These are phyloP conservation scores for Acinonyx jubatus DNA, from an alignment of 2,113 vertebrate genomes.

Conservation along the genomic window DNA sequence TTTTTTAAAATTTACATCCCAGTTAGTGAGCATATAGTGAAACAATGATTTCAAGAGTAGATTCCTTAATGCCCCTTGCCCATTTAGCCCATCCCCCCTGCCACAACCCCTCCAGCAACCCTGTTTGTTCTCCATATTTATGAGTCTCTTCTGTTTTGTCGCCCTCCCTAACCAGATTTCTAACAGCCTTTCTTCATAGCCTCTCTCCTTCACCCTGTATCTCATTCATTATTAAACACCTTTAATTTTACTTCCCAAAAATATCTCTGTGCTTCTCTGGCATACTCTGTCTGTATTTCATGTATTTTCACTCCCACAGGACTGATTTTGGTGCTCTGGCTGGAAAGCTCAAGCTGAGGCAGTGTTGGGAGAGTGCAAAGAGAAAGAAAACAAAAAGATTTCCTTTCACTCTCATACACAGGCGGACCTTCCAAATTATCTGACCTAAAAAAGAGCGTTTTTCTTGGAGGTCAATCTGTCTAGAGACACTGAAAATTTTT, in stretches of 20 bases:
- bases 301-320: not conserved
- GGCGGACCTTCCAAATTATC: not conserved
- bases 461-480: not conserved
- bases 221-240: not conserved
- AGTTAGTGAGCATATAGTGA: too few relatives aligned
- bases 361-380: not conserved
- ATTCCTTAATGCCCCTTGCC: too few relatives aligned
- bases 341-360: not conserved
- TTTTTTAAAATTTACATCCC: too few relatives aligned
- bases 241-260: not conserved
- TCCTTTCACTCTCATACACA: not conserved
- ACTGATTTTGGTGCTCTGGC: not conserved
- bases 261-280: not conserved
- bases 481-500: not conserved
- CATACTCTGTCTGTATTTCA: not conserved
- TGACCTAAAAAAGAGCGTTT: not conserved
- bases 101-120: too few relatives aligned
- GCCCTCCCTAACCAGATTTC: not conserved
- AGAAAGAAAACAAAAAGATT: not conserved
- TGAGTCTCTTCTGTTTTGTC: too few relatives aligned
- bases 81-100: too few relatives aligned
- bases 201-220: too few relatives aligned
- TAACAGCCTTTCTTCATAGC: not conserved
- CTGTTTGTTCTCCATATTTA: too few relatives aligned
- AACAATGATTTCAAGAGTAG: too few relatives aligned